These are phyloP conservation scores for Hipposideros larvatus DNA, from an alignment of 2,797 vertebrate species.

Conservation along the genomic window DNA sequence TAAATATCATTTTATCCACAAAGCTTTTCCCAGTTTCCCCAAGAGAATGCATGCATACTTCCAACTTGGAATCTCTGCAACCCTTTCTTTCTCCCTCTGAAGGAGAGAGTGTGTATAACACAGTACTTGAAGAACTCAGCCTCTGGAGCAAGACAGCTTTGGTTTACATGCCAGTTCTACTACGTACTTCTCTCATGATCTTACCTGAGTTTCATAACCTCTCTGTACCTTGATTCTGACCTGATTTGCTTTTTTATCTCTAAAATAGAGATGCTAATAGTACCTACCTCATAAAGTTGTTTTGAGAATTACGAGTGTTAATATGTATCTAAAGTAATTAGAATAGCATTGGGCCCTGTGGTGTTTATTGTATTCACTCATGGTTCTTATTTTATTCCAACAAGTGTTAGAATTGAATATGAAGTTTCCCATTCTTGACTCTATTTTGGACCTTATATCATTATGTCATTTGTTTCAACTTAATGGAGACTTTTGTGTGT, in stretches of 20 bases:
- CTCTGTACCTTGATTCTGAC: neutral
- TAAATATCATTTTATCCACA: neutral
- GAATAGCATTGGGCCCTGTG: neutral
- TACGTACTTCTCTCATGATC: neutral
- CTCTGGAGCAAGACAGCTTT: neutral
- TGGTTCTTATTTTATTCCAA: slow-evolving; percentile 23
- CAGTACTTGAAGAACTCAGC: neutral
- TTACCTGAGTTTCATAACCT: neutral
- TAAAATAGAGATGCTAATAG: neutral
- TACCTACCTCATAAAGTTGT: neutral
- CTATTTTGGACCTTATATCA: neutral
- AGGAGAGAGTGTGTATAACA: neutral
- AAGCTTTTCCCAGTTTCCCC: neutral
- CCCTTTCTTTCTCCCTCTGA: too few relatives aligned
- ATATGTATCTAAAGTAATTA: neutral
- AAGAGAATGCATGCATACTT: neutral
- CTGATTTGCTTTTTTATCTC: neutral
- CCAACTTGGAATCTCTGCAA: neutral
- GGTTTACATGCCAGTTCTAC: neutral
- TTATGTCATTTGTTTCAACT: neutral
- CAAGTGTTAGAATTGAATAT: neutral
- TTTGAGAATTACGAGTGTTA: neutral
- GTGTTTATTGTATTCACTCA: neutral
- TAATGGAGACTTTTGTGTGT: neutral
- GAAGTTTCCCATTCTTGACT: neutral